Evolutionary conservation across 37 sponge, comb jelly and placozoan species (phyloP), one percentile per base, ranked within the genome.

Genomic region (Mnemiopsis leidyi): DNA sequence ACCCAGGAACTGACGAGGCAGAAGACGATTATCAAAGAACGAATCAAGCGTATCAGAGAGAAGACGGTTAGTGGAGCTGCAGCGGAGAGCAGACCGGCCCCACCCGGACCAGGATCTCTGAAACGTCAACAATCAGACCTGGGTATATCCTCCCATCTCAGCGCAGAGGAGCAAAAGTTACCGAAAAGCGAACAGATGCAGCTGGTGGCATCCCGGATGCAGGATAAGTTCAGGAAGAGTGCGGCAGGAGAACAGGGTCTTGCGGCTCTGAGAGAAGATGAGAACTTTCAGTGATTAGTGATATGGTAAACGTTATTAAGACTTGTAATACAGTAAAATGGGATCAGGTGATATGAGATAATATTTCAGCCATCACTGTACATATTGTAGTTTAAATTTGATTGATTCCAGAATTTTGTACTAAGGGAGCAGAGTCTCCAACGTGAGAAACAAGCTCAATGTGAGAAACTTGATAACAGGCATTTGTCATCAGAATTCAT

Each of bases 151-250:
- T 71, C 25, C 25, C 29, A 71, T 71, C 61, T 85, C 25, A 39
- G 61, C 7, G 90, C 40, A 39, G 90, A 85, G 48, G 90, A 85
- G 90, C 40, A 40, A 28, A 35, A 32, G 39, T 29, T 85, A n/a
- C 29, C 90, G 5, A 85, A 85, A 33, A 36, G 39, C 26, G 90
- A 85, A 25, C 39, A 33, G 35, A 33, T 39, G 61, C 90, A 85
- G 61, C 26, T 85, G 48, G 90, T 85, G 16, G 90, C 90, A 25
- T 9, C 36, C 2, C 1, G 90, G 29, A 38, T 28, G 35, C 90
- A 85, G 40, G 61, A 85, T 28, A 85, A 85, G 90, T 39, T 85
- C 7, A 33, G 39, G 61, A 28, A 85, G 38, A 26, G 61, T 13
- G 36, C 38, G 61, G 61, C 29, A 24, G 90, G 35, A 0, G 35